Conservation (phyloP, 2,797 vertebrate species). For the Hippoglossus hippoglossus region DNA sequence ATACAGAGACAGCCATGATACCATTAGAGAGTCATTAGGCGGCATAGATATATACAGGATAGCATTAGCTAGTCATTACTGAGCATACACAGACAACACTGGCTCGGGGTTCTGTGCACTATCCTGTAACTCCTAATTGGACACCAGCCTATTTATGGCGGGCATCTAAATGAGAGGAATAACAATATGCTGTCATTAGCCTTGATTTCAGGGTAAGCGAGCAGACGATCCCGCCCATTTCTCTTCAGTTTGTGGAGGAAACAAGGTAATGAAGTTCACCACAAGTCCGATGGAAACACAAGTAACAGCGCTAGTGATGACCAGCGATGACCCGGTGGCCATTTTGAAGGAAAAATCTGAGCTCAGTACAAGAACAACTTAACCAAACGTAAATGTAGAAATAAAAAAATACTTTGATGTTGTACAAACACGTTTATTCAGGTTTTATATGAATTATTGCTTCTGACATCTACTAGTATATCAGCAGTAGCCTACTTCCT, state of each 20-base stretch:
- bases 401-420: no score
- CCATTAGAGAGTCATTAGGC: slow-evolving; percentile 80
- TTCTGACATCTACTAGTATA: no score
- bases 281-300: not conserved
- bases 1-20: slow-evolving; percentile 81
- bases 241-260: not conserved
- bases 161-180: slow-evolving; percentile 45
- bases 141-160: slow-evolving; percentile 48
- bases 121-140: slow-evolving; percentile 64
- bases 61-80: slow-evolving; percentile 80
- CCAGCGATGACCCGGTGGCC: no score
- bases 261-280: slow-evolving; percentile 23
- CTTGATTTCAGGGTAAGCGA: slow-evolving; percentile 43
- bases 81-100: slow-evolving; percentile 68
- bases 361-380: not conserved
- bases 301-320: no score
- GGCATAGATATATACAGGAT: slow-evolving; percentile 70
- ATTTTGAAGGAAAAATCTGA: not conserved
- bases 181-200: slow-evolving; percentile 52
- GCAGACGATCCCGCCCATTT: slow-evolving; percentile 14
- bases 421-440: no score
- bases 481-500: no score
- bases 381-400: no score
- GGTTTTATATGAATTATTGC: no score
- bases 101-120: slow-evolving; percentile 44